Percentiles rank a stretch among this genome's conserved stretches.
Conservation (phyloP, 2,113 vertebrate species). For the Ciconia maguari region DNA sequence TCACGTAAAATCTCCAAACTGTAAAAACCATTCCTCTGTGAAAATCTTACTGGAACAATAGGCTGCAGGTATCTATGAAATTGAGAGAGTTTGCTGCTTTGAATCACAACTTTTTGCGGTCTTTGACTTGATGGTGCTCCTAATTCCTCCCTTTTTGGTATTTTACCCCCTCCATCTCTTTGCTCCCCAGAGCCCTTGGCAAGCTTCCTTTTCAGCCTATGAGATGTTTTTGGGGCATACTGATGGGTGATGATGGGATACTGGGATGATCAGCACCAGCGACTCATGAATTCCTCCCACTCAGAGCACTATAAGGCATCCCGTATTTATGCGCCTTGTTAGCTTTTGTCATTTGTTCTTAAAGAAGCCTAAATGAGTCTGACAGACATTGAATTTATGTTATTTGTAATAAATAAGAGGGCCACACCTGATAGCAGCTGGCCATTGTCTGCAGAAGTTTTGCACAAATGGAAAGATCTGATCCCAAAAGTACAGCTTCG, state of each 20-base stretch:
- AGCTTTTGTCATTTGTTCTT: neutral
- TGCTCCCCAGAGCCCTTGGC: neutral
- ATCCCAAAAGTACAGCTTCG: neutral
- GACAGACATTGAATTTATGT: slow-evolving; percentile 4
- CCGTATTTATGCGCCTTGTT: neutral
- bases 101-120: neutral
- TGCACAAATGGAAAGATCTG: neutral
- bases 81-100: neutral
- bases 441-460: neutral
- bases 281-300: neutral
- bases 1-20: neutral
- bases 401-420: slow-evolving; percentile 9
- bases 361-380: neutral
- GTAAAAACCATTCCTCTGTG: neutral
- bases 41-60: neutral
- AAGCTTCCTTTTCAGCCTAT: neutral
- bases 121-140: neutral
- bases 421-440: neutral
- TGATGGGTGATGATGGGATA: neutral
- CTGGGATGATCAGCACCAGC: neutral
- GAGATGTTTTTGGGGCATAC: neutral
- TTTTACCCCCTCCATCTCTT: neutral
- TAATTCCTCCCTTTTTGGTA: neutral
- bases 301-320: neutral
- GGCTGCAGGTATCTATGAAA: neutral